Evolutionary conservation across 2,888 invertebrate genomes (phyloP).

Genomic region (Drepanosiphum platanoidis): DNA sequence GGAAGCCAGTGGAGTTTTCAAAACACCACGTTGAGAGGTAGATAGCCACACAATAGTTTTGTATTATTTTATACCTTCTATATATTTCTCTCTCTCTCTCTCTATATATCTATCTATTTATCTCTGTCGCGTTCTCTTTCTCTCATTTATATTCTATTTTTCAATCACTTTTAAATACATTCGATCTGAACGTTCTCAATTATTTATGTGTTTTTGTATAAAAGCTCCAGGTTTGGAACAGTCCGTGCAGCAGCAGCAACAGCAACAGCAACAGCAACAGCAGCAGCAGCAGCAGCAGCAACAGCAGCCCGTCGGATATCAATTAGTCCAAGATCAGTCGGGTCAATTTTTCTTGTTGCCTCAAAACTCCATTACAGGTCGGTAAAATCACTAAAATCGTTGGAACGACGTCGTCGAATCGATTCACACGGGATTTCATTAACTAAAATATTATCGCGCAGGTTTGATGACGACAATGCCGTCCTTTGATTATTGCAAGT

Average conservation of each 20-base stretch:
- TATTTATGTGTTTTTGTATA: slow-evolving; percentile 18
- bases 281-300: too few relatives aligned
- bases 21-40: slow-evolving; percentile 54
- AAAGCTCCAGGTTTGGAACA: slow-evolving; percentile 56
- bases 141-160: not conserved
- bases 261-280: too few relatives aligned
- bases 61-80: not conserved
- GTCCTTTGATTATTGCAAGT: slow-evolving; percentile 57
- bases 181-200: not conserved
- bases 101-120: too few relatives aligned
- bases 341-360: slow-evolving; percentile 53
- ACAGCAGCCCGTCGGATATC: slow-evolving; percentile 48
- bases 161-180: not conserved
- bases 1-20: slow-evolving; percentile 54
- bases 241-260: not conserved
- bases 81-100: not conserved
- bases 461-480: slow-evolving; percentile 56
- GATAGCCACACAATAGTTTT: not conserved
- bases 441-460: not conserved
- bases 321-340: slow-evolving; percentile 54
- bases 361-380: slow-evolving; percentile 54
- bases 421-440: too few relatives aligned
- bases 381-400: not conserved
- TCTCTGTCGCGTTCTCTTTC: not conserved
- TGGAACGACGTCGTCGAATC: not conserved